Percentiles rank a stretch among this genome's conserved stretches.
Conservation (phyloP, 2,113 vertebrate genomes). For the Aegotheles bennettii region DNA sequence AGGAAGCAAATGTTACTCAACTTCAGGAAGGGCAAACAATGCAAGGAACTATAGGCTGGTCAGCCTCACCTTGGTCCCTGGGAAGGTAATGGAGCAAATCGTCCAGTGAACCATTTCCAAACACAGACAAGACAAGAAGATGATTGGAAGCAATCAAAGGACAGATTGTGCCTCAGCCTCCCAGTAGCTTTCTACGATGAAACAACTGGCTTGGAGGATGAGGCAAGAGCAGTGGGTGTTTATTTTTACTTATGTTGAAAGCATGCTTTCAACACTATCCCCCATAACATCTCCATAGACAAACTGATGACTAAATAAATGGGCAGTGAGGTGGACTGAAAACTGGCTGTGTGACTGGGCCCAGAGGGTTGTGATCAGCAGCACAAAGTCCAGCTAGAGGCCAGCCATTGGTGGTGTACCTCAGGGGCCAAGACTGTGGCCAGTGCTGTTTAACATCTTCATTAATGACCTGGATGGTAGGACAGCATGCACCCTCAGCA, state of each 20-base stretch:
- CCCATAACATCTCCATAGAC: neutral
- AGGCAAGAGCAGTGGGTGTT: neutral
- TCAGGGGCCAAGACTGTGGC: too few species aligned
- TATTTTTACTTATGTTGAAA: neutral
- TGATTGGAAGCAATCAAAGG: neutral
- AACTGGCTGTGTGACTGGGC: neutral
- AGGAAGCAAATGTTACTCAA: too few species aligned
- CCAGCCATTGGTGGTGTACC: too few species aligned
- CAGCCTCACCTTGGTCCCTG: too few species aligned
- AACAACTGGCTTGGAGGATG: neutral
- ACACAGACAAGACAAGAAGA: too few species aligned
- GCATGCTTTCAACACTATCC: neutral
- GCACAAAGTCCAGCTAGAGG: neutral
- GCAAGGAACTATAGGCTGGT: too few species aligned
- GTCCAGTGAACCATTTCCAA: too few species aligned
- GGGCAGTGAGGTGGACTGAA: neutral
- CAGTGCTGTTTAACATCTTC: neutral
- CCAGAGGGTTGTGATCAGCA: too few species aligned
- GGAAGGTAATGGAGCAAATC: too few species aligned
- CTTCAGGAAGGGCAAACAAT: too few species aligned
- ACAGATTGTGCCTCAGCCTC: neutral
- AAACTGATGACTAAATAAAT: neutral
- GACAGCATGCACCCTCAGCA: neutral
- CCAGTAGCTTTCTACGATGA: neutral
- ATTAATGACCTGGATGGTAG: neutral